Evolutionary conservation across 2,888 invertebrate species (phyloP).

Genomic region (Anarsia innoxiella): DNA sequence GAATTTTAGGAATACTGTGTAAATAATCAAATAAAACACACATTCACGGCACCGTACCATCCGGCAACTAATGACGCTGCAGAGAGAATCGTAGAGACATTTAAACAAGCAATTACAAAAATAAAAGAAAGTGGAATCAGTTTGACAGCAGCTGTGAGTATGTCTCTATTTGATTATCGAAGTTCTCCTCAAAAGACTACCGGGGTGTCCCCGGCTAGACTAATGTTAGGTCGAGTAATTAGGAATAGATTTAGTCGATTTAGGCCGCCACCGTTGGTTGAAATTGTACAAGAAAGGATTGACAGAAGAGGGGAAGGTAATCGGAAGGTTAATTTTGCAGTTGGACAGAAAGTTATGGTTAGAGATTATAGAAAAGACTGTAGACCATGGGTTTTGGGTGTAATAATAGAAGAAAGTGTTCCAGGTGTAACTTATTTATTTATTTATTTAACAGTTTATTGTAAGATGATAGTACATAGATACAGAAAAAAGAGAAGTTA

Average conservation of each 20-base stretch:
- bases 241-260: constrained; percentile 14
- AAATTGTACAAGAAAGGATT: neutral
- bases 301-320: neutral
- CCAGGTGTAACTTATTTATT: no score
- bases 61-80: constrained; percentile 18
- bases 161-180: constrained; percentile 17
- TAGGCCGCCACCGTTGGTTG: constrained; percentile 10
- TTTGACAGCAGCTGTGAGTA: constrained; percentile 9
- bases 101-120: constrained; percentile 15
- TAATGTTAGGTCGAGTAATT: constrained; percentile 14
- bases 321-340: neutral
- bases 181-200: constrained; percentile 11
- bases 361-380: neutral
- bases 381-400: neutral
- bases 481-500: no score
- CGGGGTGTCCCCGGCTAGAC: constrained; percentile 12
- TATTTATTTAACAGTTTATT: no score
- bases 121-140: constrained; percentile 12
- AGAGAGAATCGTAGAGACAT: constrained; percentile 18
- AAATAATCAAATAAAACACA: constrained; percentile 12
- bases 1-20: constrained; percentile 15
- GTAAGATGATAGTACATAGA: no score
- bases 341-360: neutral
- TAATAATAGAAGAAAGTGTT: neutral
- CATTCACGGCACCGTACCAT: constrained; percentile 16